These are phyloP conservation scores for Hypocryptadius cinnamomeus DNA, from an alignment of 2,113 vertebrate genomes.

Conservation along the genomic window DNA sequence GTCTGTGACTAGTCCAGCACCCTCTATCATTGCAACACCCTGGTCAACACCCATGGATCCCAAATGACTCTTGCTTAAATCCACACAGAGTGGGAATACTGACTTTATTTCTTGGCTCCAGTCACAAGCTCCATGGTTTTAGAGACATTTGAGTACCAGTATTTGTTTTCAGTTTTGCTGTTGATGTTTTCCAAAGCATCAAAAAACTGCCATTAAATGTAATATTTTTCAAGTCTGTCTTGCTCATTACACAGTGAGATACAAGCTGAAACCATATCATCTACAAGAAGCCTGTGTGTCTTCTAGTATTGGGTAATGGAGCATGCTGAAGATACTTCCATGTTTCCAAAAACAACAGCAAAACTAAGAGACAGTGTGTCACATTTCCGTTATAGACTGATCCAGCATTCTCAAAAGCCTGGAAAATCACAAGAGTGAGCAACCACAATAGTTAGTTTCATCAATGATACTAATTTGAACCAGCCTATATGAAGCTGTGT, in stretches of 20 bases:
- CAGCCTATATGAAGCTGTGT: not conserved
- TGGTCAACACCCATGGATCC: not conserved
- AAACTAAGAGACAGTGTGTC: not conserved
- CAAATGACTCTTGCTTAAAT: not conserved
- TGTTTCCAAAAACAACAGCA: not conserved
- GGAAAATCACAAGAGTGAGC: not conserved
- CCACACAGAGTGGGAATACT: not conserved
- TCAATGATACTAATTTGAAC: not conserved
- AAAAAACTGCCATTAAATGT: not conserved
- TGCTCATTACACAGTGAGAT: not conserved
- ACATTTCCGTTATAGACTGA: not conserved
- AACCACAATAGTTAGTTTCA: not conserved
- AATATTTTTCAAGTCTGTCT: conserved; percentile 8
- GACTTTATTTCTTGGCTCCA: not conserved
- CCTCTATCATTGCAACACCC: not conserved
- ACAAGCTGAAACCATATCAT: not conserved
- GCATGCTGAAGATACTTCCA: not conserved
- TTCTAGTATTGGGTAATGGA: conserved; percentile 3
- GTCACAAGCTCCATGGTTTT: not conserved
- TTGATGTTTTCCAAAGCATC: not conserved
- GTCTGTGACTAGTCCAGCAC: not conserved
- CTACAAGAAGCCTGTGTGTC: not conserved
- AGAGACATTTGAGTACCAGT: not conserved
- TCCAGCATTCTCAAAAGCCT: not conserved
- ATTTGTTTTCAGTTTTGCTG: not conserved